These are phyloP conservation scores for Apostichopus californicus DNA, from an alignment of 35 echinoderm and acorn worm genomes.

Conservation along the genomic window DNA sequence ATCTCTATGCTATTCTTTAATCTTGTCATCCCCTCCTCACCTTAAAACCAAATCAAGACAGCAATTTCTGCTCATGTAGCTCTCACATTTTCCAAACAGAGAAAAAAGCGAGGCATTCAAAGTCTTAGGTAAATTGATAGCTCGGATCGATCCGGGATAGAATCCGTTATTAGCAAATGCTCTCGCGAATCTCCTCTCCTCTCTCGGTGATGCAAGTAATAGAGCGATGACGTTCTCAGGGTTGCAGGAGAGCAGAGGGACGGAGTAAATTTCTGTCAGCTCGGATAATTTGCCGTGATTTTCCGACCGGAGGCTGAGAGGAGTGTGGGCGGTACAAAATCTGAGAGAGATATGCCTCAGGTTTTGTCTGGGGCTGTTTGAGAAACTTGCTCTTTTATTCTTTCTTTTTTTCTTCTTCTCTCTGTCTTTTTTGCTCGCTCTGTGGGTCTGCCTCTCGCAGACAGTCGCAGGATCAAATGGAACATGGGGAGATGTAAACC, in stretches of 20 bases:
- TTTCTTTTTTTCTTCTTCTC: not conserved
- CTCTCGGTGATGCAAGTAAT: not conserved
- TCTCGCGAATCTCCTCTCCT: not conserved
- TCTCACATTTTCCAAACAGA: not conserved
- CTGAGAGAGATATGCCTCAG: not conserved
- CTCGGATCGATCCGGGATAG: not conserved
- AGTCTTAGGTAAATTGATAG: constrained; percentile 17
- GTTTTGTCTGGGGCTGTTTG: constrained; percentile 20
- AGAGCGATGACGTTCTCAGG: constrained; percentile 12
- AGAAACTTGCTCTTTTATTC: not conserved
- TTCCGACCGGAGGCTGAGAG: not conserved
- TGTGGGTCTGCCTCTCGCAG: not conserved
- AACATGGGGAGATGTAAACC: not conserved
- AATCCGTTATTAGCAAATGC: constrained; percentile 10
- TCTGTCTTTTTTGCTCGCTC: not conserved
- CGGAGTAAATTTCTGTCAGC: not conserved
- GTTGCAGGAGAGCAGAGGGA: not conserved
- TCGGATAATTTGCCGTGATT: constrained; percentile 29
- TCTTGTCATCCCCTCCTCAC: too few relatives aligned
- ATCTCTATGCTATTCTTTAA: too few relatives aligned
- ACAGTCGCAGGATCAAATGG: not conserved
- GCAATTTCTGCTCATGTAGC: not conserved
- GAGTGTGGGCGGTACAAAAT: constrained; percentile 40
- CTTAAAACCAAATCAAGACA: not conserved
- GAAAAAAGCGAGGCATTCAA: not conserved